A percentile compares a stretch with the other conserved stretches of the same genome.
These are phyloP conservation scores for Phoenoteleia sp. DNA, from an alignment of 2,888 invertebrate species.

Conservation along the genomic window DNA sequence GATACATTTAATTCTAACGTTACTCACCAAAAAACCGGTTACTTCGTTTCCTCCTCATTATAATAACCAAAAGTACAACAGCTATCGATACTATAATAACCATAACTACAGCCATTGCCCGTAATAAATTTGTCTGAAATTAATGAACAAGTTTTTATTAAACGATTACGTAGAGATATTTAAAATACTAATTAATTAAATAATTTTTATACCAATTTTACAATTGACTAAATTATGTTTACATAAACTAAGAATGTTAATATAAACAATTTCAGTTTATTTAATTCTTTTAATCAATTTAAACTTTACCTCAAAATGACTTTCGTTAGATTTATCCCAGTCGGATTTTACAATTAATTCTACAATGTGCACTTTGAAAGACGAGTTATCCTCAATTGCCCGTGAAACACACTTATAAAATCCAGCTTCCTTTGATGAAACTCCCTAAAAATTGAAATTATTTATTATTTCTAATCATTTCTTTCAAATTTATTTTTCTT, in stretches of 20 bases:
- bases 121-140: slow-evolving; percentile 82
- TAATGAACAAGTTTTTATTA: no score
- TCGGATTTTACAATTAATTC: slow-evolving; percentile 89
- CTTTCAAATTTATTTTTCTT: no score
- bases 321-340: slow-evolving; percentile 85
- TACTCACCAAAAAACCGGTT: slow-evolving; percentile 82
- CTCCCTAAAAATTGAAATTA: slow-evolving; percentile 86
- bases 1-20: slow-evolving; percentile 32
- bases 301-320: slow-evolving; percentile 84
- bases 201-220: neutral
- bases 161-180: no score
- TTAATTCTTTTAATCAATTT: no score
- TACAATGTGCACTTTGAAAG: slow-evolving; percentile 88
- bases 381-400: slow-evolving; percentile 87
- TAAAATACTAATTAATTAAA: no score
- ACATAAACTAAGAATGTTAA: no score
- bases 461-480: no score
- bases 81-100: slow-evolving; percentile 82
- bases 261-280: no score
- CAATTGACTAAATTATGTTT: no score
- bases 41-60: slow-evolving; percentile 76
- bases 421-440: slow-evolving; percentile 89
- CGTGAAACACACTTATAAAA: slow-evolving; percentile 90
- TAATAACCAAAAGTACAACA: slow-evolving; percentile 79
- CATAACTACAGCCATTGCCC: slow-evolving; percentile 82